Conservation (phyloP, 2,888 invertebrate species). For the Plemyria rubiginata region DNA sequence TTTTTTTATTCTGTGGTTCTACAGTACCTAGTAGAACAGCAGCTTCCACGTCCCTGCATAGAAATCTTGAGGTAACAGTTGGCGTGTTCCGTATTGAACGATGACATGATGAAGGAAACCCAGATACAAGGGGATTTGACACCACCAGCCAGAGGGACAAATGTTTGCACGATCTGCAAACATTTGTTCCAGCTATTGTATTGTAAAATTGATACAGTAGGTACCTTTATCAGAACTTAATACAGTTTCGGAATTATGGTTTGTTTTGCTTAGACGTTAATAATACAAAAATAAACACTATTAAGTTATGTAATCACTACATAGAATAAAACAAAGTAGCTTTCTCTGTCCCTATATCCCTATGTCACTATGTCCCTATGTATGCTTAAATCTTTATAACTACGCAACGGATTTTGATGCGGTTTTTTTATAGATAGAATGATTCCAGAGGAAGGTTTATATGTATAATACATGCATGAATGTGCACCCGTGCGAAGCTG, state of each 20-base stretch:
- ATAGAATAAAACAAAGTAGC: too few relatives aligned
- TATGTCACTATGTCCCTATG: too few relatives aligned
- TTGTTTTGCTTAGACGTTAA: too few relatives aligned
- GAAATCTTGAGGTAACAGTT: slow-evolving; percentile 2
- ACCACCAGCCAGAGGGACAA: slow-evolving; percentile 1
- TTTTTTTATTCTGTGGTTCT: not conserved
- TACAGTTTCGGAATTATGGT: not conserved
- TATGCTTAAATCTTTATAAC: too few relatives aligned
- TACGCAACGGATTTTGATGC: too few relatives aligned
- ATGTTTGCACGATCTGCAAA: slow-evolving; percentile 17
- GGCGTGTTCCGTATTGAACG: not conserved
- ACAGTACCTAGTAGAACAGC: slow-evolving; percentile 5
- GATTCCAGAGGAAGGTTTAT: too few relatives aligned
- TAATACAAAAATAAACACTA: too few relatives aligned
- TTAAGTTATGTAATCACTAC: too few relatives aligned
- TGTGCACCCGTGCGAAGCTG: too few relatives aligned
- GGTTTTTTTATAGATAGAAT: too few relatives aligned
- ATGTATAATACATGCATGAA: too few relatives aligned
- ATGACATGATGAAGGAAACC: not conserved
- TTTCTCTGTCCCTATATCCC: too few relatives aligned
- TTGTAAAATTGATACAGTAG: not conserved
- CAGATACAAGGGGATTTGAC: not conserved
- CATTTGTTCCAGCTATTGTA: slow-evolving; percentile 6
- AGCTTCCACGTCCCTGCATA: not conserved
- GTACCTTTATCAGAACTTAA: not conserved